Evolutionary conservation across 2,888 invertebrate genomes (phyloP).

Genomic region (Leucophenga montana): DNA sequence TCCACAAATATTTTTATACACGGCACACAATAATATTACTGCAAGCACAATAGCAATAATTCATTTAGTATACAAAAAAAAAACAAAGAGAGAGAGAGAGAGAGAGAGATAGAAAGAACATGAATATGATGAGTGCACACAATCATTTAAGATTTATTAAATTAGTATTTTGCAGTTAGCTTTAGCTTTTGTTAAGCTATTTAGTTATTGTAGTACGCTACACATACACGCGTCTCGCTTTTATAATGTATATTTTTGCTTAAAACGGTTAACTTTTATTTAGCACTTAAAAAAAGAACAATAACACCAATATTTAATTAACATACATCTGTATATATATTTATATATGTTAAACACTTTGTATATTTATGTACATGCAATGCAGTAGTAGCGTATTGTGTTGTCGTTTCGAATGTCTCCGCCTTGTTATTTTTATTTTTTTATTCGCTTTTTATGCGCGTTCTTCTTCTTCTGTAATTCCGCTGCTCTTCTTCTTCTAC

Average conservation of each 20-base stretch:
- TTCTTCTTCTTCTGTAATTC: slow-evolving; percentile 25
- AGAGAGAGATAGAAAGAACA: slow-evolving; percentile 46
- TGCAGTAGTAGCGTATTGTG: slow-evolving; percentile 4
- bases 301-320: background rate
- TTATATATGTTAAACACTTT: too few species aligned
- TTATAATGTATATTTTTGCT: too few species aligned
- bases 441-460: slow-evolving; percentile 21
- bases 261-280: too few species aligned
- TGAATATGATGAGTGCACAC: slow-evolving; percentile 49
- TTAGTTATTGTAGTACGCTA: too few species aligned
- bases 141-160: background rate
- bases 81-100: slow-evolving; percentile 36
- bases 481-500: background rate
- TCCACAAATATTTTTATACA: slow-evolving; percentile 9
- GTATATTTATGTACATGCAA: too few species aligned
- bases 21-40: slow-evolving; percentile 18
- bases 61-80: slow-evolving; percentile 29
- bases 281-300: background rate
- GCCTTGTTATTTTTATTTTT: slow-evolving; percentile 39
- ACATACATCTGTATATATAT: background rate
- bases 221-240: too few species aligned
- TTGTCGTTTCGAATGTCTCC: slow-evolving; percentile 37
- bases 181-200: too few species aligned
- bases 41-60: slow-evolving; percentile 22
- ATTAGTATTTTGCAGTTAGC: too few species aligned